Conservation (phyloP, 2,113 vertebrate genomes). For the Mellivora capensis region DNA sequence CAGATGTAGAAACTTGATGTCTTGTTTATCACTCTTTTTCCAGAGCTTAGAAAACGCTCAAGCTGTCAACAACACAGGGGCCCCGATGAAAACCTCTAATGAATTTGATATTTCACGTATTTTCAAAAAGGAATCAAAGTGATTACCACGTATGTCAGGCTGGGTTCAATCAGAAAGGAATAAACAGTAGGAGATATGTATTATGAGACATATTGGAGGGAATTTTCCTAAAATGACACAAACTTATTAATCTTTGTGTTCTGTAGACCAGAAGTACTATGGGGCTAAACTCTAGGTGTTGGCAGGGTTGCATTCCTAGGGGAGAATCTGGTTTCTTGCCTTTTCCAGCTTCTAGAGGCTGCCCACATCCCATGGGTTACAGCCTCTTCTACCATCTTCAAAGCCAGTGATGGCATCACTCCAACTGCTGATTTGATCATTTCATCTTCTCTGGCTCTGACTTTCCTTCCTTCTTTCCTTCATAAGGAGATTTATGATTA, state of each 20-base stretch:
- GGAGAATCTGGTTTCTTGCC: not conserved
- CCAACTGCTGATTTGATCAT: not conserved
- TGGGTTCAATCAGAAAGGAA: not conserved
- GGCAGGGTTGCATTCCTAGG: no score
- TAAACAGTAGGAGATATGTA: not conserved
- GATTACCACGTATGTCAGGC: not conserved
- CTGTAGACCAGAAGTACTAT: not conserved
- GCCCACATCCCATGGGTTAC: not conserved
- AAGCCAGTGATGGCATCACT: not conserved
- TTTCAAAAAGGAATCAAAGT: not conserved
- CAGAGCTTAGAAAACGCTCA: not conserved
- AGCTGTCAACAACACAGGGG: not conserved
- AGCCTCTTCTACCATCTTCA: not conserved
- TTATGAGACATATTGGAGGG: not conserved
- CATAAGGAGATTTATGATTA: not conserved
- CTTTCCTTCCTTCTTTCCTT: not conserved
- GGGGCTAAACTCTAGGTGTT: not conserved
- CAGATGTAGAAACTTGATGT: not conserved
- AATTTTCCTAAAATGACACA: not conserved
- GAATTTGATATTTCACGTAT: not conserved
- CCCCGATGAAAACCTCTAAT: not conserved
- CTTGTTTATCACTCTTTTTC: not conserved
- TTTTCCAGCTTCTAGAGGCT: not conserved
- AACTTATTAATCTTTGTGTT: not conserved
- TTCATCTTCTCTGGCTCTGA: not conserved